These are phyloP conservation scores for Sphenopsis melanotis DNA, from an alignment of 2,797 vertebrate genomes.

Conservation along the genomic window DNA sequence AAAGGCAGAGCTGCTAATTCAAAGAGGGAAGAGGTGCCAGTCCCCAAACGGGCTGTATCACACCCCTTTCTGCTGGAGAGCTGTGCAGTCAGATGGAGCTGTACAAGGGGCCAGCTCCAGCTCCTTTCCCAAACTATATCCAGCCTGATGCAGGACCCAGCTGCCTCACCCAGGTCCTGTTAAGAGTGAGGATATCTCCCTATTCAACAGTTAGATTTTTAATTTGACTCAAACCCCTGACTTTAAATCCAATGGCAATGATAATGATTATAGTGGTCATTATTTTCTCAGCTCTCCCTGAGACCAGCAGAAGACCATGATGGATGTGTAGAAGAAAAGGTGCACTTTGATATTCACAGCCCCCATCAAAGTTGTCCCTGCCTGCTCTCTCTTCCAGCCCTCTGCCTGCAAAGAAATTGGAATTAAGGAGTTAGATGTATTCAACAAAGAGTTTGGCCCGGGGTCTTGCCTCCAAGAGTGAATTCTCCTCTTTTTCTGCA, in stretches of 20 bases:
- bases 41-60: background rate
- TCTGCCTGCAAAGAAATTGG: background rate
- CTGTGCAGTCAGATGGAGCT: background rate
- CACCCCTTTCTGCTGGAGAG: background rate
- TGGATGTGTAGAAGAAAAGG: background rate
- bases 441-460: background rate
- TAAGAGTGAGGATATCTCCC: background rate
- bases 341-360: background rate
- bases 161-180: background rate
- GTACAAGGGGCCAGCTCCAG: background rate
- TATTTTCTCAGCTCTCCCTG: background rate
- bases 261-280: background rate
- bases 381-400: background rate
- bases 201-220: background rate
- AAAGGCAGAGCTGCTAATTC: conserved; percentile 25
- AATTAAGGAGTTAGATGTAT: background rate
- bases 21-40: conserved; percentile 19
- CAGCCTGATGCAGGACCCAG: background rate
- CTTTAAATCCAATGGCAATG: background rate
- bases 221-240: background rate
- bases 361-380: background rate
- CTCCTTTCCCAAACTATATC: background rate
- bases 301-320: background rate
- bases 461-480: background rate
- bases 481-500: background rate